These are phyloP conservation scores for Listrodromus nycthemerus DNA, from an alignment of 2,888 invertebrate genomes.

Conservation along the genomic window DNA sequence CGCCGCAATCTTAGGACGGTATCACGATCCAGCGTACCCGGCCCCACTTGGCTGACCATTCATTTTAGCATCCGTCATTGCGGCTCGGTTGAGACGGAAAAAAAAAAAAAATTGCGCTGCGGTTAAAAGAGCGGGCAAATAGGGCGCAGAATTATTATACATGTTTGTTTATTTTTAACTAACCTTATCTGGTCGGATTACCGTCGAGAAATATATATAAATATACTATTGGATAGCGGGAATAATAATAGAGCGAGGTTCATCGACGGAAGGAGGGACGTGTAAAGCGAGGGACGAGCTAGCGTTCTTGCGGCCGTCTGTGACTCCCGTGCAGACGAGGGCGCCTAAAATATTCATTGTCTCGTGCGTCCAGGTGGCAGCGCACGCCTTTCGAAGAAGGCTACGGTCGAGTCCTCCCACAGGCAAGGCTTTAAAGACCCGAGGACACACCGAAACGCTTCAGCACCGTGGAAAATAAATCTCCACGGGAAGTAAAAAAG, in stretches of 20 bases:
- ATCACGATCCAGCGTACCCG: neutral
- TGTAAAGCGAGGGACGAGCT: constrained; percentile 19
- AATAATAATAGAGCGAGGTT: neutral
- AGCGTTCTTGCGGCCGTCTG: constrained; percentile 32
- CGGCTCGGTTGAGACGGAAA: too few species aligned
- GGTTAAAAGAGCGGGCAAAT: too few species aligned
- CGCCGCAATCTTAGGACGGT: constrained; percentile 14
- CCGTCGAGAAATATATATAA: neutral
- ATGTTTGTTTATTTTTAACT: neutral
- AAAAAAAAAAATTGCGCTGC: too few species aligned
- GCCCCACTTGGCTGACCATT: too few species aligned
- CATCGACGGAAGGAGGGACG: neutral
- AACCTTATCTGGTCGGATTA: neutral
- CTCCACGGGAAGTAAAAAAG: neutral
- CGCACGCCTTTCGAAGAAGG: constrained; percentile 16
- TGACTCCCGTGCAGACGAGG: constrained; percentile 53
- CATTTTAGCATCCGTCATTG: too few species aligned
- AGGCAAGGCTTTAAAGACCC: constrained; percentile 1
- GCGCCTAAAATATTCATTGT: constrained; percentile 73
- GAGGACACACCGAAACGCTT: neutral
- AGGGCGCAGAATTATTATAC: neutral
- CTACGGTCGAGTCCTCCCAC: neutral
- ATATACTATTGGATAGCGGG: too few species aligned
- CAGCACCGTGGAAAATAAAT: neutral
- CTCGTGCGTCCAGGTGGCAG: constrained; percentile 64